Conservation (phyloP, 23 tunicate genomes). For the Clavelina lepadiformis region DNA sequence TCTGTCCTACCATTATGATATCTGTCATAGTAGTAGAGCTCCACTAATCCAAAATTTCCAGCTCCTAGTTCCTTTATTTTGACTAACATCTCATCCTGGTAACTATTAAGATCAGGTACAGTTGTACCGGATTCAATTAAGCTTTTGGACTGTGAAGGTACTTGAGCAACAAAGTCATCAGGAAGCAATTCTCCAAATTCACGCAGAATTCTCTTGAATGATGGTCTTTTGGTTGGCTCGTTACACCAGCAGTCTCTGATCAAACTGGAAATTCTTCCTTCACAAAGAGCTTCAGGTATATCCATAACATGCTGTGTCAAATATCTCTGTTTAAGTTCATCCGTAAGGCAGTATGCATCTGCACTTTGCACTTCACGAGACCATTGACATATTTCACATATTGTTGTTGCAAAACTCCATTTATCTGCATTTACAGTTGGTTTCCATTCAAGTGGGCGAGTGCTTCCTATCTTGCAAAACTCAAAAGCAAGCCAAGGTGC, state of each 20-base stretch:
- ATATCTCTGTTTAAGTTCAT: slow-evolving; percentile 1
- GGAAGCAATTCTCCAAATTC: slow-evolving; percentile 50
- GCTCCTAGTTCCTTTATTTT: slow-evolving; percentile 38
- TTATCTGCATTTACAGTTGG: slow-evolving; percentile 57
- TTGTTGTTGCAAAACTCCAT: slow-evolving; percentile 92
- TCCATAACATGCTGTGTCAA: slow-evolving; percentile 3
- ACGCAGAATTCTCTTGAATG: slow-evolving; percentile 64
- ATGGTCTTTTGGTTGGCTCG: slow-evolving; percentile 42
- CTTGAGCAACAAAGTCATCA: slow-evolving; percentile 10
- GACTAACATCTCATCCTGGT: slow-evolving; percentile 51
- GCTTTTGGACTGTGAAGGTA: not conserved
- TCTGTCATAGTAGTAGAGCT: slow-evolving; percentile 45
- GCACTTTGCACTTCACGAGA: not conserved
- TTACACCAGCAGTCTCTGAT: slow-evolving; percentile 53
- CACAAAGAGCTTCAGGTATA: slow-evolving; percentile 34
- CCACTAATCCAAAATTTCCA: slow-evolving; percentile 83
- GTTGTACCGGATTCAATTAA: not conserved
- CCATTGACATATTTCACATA: slow-evolving; percentile 62
- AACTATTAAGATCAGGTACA: slow-evolving; percentile 43
- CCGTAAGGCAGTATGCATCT: not conserved
- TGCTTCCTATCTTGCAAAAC: slow-evolving; percentile 34
- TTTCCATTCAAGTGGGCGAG: not conserved
- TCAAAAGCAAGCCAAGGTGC: slow-evolving; percentile 93
- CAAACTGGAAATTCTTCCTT: slow-evolving; percentile 1
- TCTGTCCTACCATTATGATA: slow-evolving; percentile 11